Evolutionary conservation across 1,140 invertebrate species (phyloP).

Genomic region (Ridgeia piscesae): DNA sequence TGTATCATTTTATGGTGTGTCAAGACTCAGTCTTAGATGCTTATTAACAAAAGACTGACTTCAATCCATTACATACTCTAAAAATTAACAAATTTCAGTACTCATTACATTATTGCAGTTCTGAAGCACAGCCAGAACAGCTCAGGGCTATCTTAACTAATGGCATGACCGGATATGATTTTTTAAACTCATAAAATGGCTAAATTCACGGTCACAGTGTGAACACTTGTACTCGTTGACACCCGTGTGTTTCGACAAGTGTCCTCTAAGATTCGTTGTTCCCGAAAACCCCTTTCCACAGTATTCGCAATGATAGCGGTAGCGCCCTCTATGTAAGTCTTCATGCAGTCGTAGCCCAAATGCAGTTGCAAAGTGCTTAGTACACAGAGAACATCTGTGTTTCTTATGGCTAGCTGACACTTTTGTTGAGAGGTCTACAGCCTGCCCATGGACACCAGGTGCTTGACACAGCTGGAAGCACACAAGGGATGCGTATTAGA

Average conservation of each 20-base stretch:
- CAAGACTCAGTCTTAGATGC: too few species aligned
- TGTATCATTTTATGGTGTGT: too few species aligned
- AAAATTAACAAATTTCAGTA: too few species aligned
- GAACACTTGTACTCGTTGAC: conserved; percentile 69
- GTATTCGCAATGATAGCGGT: conserved; percentile 22
- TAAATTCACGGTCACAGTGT: conserved; percentile 69
- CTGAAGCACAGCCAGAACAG: too few species aligned
- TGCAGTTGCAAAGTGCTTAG: conserved; percentile 59
- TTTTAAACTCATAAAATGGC: conserved; percentile 45
- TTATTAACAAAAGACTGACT: too few species aligned
- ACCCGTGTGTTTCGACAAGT: conserved; percentile 65
- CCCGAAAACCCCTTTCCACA: conserved; percentile 22
- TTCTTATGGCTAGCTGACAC: background rate
- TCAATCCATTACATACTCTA: too few species aligned
- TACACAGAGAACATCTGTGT: background rate
- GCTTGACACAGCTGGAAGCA: background rate
- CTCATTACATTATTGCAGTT: too few species aligned
- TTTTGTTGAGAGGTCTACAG: background rate
- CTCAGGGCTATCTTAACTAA: too few species aligned
- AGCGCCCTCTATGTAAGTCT: conserved; percentile 10
- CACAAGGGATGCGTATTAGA: background rate
- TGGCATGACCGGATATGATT: background rate
- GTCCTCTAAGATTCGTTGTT: conserved; percentile 11
- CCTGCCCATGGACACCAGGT: background rate
- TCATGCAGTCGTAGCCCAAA: conserved; percentile 48